A percentile compares a stretch with the other conserved stretches of the same genome.
Evolutionary conservation across 1,140 invertebrate genomes (phyloP).

Genomic region (Papilio polytes): DNA sequence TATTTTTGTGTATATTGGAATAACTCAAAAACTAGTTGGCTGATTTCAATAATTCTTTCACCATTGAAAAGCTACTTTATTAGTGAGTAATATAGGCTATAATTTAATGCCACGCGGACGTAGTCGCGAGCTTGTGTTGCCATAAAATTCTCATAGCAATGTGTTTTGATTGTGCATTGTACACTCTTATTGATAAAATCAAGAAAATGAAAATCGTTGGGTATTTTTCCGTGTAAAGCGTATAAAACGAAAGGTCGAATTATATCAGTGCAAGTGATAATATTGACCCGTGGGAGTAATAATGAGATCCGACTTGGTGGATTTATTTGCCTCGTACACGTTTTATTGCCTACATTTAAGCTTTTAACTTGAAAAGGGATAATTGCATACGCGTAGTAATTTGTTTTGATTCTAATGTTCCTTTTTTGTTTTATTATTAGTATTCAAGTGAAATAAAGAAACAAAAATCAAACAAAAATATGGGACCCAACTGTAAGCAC

Average conservation of each 20-base stretch:
- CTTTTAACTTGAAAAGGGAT: constrained; percentile 33
- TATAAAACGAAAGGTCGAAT: constrained; percentile 31
- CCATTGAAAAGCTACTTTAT: too few species aligned
- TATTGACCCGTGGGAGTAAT: constrained; percentile 36
- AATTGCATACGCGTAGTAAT: constrained; percentile 23
- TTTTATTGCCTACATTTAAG: constrained; percentile 30
- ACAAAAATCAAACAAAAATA: too few species aligned
- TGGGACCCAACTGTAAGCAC: too few species aligned
- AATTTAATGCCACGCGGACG: too few species aligned
- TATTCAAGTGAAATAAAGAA: too few species aligned
- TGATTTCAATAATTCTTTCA: too few species aligned
- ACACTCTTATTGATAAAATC: background rate
- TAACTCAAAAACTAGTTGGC: too few species aligned
- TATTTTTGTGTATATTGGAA: too few species aligned
- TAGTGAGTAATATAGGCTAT: too few species aligned
- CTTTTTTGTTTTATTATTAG: background rate
- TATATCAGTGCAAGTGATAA: constrained; percentile 35
- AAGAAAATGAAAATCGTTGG: background rate
- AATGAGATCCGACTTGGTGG: constrained; percentile 29
- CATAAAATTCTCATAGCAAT: background rate
- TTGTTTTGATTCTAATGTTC: background rate
- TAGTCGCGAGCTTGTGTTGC: too few species aligned
- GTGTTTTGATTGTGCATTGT: background rate
- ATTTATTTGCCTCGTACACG: constrained; percentile 23
- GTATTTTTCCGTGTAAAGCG: background rate